A percentile compares a stretch with the other conserved stretches of the same genome.
Conservation (phyloP, 2,888 invertebrate species). For the Volucella zonaria region DNA sequence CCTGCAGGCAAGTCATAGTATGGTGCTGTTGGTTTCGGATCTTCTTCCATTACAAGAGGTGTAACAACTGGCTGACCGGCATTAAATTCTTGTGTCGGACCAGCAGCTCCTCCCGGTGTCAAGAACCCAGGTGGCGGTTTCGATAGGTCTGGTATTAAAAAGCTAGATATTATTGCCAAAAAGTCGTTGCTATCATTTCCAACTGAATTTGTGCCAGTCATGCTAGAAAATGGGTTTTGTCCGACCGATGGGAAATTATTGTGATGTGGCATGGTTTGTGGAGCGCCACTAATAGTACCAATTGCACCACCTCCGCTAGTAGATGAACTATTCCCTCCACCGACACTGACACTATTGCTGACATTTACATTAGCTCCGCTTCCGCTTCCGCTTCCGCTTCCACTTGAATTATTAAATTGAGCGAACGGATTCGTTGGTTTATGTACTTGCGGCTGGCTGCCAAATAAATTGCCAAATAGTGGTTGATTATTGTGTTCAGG, state of each 20-base stretch:
- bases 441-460: constrained; percentile 42
- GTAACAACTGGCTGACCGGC: neutral
- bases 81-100: constrained; percentile 50
- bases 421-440: constrained; percentile 59
- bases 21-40: constrained; percentile 94
- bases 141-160: constrained; percentile 90
- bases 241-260: constrained; percentile 41
- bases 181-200: constrained; percentile 78
- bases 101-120: constrained; percentile 72
- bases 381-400: constrained; percentile 81
- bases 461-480: constrained; percentile 54
- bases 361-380: constrained; percentile 83
- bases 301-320: neutral
- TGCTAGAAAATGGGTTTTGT: constrained; percentile 49
- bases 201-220: constrained; percentile 25
- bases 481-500: constrained; percentile 70
- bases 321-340: constrained; percentile 78
- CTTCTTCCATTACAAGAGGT: constrained; percentile 84
- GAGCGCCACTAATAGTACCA: neutral
- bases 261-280: constrained; percentile 57
- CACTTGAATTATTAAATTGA: constrained; percentile 75
- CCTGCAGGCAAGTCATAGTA: constrained; percentile 99
- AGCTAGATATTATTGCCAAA: constrained; percentile 83
- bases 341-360: constrained; percentile 82
- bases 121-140: constrained; percentile 93